Evolutionary conservation across 2,113 vertebrate species (phyloP).

Genomic region (Mola mola): DNA sequence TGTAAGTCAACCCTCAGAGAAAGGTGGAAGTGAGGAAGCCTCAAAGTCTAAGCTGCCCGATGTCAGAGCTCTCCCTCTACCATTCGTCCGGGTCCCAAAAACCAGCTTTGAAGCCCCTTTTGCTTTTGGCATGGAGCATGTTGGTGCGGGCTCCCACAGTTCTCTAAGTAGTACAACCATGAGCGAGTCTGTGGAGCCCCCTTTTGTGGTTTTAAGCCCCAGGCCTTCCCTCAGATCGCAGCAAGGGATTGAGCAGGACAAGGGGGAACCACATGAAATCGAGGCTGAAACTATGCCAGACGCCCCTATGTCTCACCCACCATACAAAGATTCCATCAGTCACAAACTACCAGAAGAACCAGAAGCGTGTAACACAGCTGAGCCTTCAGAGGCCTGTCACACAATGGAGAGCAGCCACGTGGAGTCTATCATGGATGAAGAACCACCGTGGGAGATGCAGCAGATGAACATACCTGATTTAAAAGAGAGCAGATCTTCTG

Average conservation of each 20-base stretch:
- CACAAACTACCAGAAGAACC: background rate
- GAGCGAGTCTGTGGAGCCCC: constrained; percentile 11
- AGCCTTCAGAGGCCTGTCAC: background rate
- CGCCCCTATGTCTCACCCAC: background rate
- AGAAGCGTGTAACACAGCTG: background rate
- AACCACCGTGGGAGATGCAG: constrained; percentile 57
- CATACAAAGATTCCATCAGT: background rate
- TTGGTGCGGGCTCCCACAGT: background rate
- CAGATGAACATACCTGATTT: background rate
- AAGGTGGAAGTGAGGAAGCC: constrained; percentile 33
- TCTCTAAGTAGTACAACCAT: background rate
- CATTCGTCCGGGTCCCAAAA: constrained; percentile 34
- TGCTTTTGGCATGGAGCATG: constrained; percentile 18
- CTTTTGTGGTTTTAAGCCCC: constrained; percentile 35
- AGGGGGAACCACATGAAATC: background rate
- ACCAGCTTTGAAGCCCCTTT: constrained; percentile 19
- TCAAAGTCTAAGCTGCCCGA: constrained; percentile 47
- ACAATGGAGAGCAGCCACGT: background rate
- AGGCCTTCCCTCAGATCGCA: constrained; percentile 67
- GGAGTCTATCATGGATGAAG: constrained; percentile 56
- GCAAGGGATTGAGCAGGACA: background rate
- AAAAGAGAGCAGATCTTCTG: constrained; percentile 31
- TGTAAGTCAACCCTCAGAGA: constrained; percentile 41
- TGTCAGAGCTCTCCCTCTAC: constrained; percentile 19
- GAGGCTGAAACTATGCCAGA: background rate